Conservation (phyloP, 2,797 vertebrate species). For the Neostethus bicornis region DNA sequence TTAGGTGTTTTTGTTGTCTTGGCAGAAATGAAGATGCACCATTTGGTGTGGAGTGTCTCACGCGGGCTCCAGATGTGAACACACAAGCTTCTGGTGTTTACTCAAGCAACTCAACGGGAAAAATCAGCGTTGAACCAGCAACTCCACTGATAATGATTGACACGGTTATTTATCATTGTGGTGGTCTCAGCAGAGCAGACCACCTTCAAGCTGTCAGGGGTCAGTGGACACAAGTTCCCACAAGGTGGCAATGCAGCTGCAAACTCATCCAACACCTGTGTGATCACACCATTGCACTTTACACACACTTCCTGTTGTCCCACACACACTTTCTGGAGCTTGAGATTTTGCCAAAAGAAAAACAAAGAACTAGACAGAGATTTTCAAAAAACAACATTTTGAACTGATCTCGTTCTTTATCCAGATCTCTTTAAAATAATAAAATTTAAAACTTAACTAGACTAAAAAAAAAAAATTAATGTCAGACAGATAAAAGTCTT, state of each 20-base stretch:
- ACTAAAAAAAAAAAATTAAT: too few relatives aligned
- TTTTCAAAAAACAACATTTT: too few relatives aligned
- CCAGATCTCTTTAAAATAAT: conserved; percentile 1
- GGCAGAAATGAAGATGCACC: conserved; percentile 32
- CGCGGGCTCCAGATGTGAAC: conserved; percentile 60
- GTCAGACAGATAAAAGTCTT: too few relatives aligned
- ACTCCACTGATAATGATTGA: conserved; percentile 20
- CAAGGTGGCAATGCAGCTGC: conserved; percentile 77
- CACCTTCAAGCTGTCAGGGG: background rate
- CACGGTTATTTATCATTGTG: conserved; percentile 5
- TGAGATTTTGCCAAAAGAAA: conserved; percentile 29
- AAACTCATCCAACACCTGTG: conserved; percentile 66
- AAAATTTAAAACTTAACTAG: conserved; percentile 6
- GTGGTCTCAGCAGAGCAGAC: conserved; percentile 1
- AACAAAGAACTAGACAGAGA: too few relatives aligned
- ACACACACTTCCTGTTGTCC: conserved; percentile 43
- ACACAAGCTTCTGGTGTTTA: conserved; percentile 30
- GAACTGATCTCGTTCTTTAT: background rate
- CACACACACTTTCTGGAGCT: conserved; percentile 26
- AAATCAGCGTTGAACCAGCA: conserved; percentile 33
- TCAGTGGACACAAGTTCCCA: conserved; percentile 54
- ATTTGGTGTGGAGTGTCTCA: conserved; percentile 25
- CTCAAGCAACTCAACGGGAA: conserved; percentile 15
- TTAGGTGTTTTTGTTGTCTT: conserved; percentile 35
- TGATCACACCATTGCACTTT: conserved; percentile 53